A percentile compares a stretch with the other conserved stretches of the same genome.
phyloP scores from a whole-genome alignment of 2,888 invertebrate genomes.

The Lacanobia wlatinum region DNA sequence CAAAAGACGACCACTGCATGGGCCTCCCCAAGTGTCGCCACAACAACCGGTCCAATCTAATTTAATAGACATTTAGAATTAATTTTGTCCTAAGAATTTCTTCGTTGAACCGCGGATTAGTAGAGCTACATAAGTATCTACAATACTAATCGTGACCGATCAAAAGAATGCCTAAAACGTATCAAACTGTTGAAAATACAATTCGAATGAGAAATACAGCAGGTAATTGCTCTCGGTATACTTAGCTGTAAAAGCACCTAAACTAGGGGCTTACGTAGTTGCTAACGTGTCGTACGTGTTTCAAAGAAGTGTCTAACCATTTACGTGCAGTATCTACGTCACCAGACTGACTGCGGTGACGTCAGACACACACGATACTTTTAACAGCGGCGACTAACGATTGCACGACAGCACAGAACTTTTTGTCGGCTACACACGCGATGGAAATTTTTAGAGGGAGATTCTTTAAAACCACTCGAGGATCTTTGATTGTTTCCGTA shows the following conservation, averaged over 20 bases:
- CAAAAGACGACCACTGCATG: too few relatives aligned
- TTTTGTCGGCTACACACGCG: too few relatives aligned
- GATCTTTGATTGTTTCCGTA: too few relatives aligned
- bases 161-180: not conserved
- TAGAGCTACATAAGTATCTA: not conserved
- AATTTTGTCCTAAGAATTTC: too few relatives aligned
- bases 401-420: not conserved
- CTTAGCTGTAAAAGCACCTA: not conserved
- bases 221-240: not conserved
- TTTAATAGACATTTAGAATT: too few relatives aligned
- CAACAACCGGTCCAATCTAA: too few relatives aligned
- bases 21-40: too few relatives aligned
- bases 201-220: not conserved
- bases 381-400: not conserved
- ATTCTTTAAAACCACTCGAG: not conserved
- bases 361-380: slow-evolving; percentile 12
- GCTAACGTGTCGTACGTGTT: slow-evolving; percentile 9
- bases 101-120: too few relatives aligned
- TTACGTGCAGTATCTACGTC: slow-evolving; percentile 29
- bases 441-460: not conserved
- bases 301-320: slow-evolving; percentile 11
- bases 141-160: not conserved
- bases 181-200: not conserved
- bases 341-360: slow-evolving; percentile 11
- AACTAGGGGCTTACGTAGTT: not conserved